Evolutionary conservation across 2,888 invertebrate species (phyloP), one percentile per base, ranked within the genome.

Genomic region (Drosophila anomalata): DNA sequence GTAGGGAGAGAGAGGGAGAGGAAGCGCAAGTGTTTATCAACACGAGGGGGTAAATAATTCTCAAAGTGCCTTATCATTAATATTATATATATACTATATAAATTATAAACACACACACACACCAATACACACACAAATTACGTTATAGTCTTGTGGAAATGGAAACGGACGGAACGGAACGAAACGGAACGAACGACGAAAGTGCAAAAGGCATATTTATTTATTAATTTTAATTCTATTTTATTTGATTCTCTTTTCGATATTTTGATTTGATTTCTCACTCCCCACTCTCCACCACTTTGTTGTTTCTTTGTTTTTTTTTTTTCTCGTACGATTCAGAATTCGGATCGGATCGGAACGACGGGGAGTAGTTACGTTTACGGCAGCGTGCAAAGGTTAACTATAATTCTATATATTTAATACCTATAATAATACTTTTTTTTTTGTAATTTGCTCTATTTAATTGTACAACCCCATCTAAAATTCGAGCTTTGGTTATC

Each of bases 11-110:
- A 53, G 51, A 53, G 60, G 33, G 29, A 61, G 22, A 60, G 52
- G 46, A 22, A 50, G 41, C 31, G 48, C 41, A 29, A 55, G 48
- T n/a, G 57, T 57, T 57, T 29, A 50, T 57, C 29, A 57, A 50
- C 29, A 53, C 46, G 68, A 51, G 51, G 76, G 76, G 72, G 71
- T 75, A 65, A 74, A 79, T 70, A 84, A 88, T 88, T 88, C 88
- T 88, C 88, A 88, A 88, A 88, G 88, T 88, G 88, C 88, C 88
- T 88, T 88, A 88, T 79, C 66, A 79, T 79, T 84, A 88, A 82
- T 75, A 76, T 66, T 56, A 63, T 52, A 50, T 47, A 29, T 42
- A 48, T 44, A 39, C 24, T 42, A 63, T 54, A 52, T 48, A 26
- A 51, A 63, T 52, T 41, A 33, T 31, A 52, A 29, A 61, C 29